Evolutionary conservation across 2,888 invertebrate genomes (phyloP).

Genomic region (Trachelus troglodyta): DNA sequence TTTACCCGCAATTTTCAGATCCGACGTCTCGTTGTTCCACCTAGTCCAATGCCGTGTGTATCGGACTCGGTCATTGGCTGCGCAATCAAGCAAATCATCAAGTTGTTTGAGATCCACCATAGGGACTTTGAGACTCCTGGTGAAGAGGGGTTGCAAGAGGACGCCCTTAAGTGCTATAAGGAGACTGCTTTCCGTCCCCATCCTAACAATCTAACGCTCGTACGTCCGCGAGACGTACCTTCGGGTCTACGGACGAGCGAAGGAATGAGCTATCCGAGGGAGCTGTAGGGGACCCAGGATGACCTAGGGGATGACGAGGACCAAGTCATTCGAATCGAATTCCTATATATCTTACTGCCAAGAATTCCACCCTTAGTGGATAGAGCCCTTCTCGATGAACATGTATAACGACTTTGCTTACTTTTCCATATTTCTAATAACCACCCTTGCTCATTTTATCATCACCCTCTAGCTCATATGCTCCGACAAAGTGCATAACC

Average conservation of each 20-base stretch:
- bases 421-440: neutral
- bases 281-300: neutral
- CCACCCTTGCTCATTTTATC: neutral
- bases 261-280: neutral
- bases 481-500: neutral
- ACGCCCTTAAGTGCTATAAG: conserved; percentile 62
- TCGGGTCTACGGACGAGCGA: neutral
- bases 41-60: neutral
- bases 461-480: neutral
- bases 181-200: conserved; percentile 57
- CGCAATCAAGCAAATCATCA: conserved; percentile 60
- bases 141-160: conserved; percentile 41
- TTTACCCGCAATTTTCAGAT: neutral
- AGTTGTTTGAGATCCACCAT: conserved; percentile 45
- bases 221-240: conserved; percentile 43
- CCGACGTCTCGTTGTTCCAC: neutral
- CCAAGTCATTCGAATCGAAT: conserved; percentile 1
- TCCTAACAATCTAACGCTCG: conserved; percentile 52
- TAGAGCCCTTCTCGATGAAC: neutral
- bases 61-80: conserved; percentile 27
- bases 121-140: conserved; percentile 10
- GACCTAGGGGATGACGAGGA: conserved; percentile 4
- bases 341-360: neutral
- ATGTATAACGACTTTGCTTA: neutral
- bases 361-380: neutral